Conservation (phyloP, 2,797 vertebrate species). For the Danio kyathit region DNA sequence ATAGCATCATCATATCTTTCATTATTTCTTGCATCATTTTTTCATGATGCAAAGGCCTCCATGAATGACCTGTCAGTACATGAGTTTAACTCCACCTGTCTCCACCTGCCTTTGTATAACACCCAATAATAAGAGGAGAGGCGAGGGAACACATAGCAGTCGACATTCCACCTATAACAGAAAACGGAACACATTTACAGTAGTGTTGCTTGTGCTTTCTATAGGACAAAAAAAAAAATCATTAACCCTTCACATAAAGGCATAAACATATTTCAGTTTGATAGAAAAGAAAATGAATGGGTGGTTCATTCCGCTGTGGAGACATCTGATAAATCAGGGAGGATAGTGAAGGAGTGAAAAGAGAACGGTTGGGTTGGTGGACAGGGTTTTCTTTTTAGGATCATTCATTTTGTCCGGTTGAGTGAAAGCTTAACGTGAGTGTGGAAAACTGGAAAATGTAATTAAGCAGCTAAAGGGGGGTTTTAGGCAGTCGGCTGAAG, state of each 20-base stretch:
- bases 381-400: constrained; percentile 71
- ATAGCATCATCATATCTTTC: background rate
- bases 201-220: background rate
- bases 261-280: background rate
- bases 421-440: constrained; percentile 79
- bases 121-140: constrained; percentile 16
- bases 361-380: background rate
- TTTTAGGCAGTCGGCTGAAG: constrained; percentile 81
- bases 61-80: constrained; percentile 16
- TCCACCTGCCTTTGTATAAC: constrained; percentile 22
- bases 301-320: background rate
- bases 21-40: constrained; percentile 9
- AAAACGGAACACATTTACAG: background rate
- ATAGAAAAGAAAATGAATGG: too few species aligned
- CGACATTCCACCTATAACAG: constrained; percentile 8
- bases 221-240: background rate
- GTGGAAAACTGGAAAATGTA: constrained; percentile 86
- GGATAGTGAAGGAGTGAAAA: too few species aligned
- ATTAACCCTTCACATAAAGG: background rate
- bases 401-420: constrained; percentile 76
- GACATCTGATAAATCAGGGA: too few species aligned
- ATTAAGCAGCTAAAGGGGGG: constrained; percentile 84
- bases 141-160: constrained; percentile 4
- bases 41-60: background rate
- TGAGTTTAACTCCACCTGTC: constrained; percentile 15